phyloP scores from a whole-genome alignment of 2,888 invertebrate genomes.

The Platycnemis pennipes region DNA sequence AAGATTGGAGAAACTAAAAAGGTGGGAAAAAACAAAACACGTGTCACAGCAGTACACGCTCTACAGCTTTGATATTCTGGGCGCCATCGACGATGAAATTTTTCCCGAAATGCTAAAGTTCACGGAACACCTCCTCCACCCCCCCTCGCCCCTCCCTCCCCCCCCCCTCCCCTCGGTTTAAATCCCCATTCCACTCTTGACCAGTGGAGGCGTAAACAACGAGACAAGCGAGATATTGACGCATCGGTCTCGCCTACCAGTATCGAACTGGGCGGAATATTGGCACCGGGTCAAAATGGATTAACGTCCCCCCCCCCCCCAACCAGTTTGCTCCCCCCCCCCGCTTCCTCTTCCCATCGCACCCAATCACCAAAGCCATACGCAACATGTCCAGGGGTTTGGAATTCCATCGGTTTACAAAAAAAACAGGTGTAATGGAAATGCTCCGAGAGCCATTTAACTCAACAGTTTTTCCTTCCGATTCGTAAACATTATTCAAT shows the following conservation, averaged over 20 bases:
- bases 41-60: no score
- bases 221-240: background rate
- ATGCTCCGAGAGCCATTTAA: background rate
- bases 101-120: background rate
- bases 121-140: background rate
- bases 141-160: background rate
- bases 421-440: background rate
- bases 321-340: background rate
- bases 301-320: no score
- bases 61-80: no score
- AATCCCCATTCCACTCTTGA: no score
- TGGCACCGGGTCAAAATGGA: background rate
- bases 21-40: no score
- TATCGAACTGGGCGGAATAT: background rate
- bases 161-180: no score
- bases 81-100: background rate
- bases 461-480: background rate
- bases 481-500: background rate
- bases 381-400: background rate
- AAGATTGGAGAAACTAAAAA: no score
- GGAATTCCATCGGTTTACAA: background rate
- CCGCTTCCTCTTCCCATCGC: background rate
- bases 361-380: background rate
- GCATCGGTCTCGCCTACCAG: background rate
- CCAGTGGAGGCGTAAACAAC: no score